Evolutionary conservation across 2,888 invertebrate genomes (phyloP), one percentile per base, ranked within the genome.

Genomic region (Apotomis betuletana): DNA sequence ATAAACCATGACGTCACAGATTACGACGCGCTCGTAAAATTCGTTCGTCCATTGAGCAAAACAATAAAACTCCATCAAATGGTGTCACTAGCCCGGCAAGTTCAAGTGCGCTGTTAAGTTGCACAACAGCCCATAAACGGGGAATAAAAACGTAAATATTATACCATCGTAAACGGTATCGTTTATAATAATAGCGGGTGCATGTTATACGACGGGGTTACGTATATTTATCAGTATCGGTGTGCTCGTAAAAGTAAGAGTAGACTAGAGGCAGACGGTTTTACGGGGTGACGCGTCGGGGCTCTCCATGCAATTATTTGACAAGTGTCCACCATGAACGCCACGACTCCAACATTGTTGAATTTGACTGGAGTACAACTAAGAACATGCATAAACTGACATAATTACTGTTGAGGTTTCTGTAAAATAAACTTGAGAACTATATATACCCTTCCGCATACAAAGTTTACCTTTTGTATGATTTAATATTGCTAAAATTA

Each of bases 31-130:
- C 80, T 91, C 91, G 89, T 92, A 91, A 92, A 92, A 90, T 87
- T 85, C 87, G 88, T 86, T 82, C 89, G 90, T 88, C 90, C 91
- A 91, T 92, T 91, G 87, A 91, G 85, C 81, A 84, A 85, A 88
- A 91, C 91, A 92, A 92, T 92, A 92, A 92, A 92, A 91, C 86
- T 83, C 86, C 90, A 90, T 92, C 92, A 91, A 90, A 90, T 86
- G 86, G 91, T 92, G 92, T 91, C 92, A 92, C 91, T 90, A 88
- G 90, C 88, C 86, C 84, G 79, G 78, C 90, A 92, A 92, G 92
- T 93, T 93, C 92, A 93, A 92, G 92, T 88, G 83, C 87, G 87
- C 88, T 85, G 90, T 92, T 91, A 92, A 91, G 87, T 91, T 92
- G 87, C 90, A 91, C 87, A 91, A 91, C 90, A 83, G 82, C 87